A percentile compares a stretch with the other conserved stretches of the same genome.
These are phyloP conservation scores for Ceratina japonica DNA, from an alignment of 1,140 invertebrate species.

Conservation along the genomic window DNA sequence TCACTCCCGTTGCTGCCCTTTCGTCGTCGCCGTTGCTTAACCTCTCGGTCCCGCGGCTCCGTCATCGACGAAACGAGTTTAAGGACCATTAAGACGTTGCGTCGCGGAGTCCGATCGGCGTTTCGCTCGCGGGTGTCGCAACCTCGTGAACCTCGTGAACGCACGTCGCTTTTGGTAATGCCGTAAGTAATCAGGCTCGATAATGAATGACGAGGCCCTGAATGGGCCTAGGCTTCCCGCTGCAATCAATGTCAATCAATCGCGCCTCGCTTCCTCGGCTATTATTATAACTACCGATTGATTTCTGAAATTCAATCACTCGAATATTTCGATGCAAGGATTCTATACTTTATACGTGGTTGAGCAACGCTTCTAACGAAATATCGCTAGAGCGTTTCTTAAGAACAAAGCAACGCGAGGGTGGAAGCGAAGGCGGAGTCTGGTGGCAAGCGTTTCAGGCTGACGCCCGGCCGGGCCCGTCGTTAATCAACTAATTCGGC, in stretches of 20 bases:
- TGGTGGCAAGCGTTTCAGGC: not conserved
- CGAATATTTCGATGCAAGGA: too few species aligned
- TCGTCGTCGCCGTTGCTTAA: conserved; percentile 54
- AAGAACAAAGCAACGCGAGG: not conserved
- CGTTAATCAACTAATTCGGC: conserved; percentile 72
- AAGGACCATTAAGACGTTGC: conserved; percentile 54
- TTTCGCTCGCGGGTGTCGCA: conserved; percentile 42
- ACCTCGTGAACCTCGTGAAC: conserved; percentile 17
- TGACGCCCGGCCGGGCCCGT: conserved; percentile 8
- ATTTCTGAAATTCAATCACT: too few species aligned
- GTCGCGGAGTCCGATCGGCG: conserved; percentile 47
- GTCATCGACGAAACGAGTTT: conserved; percentile 47
- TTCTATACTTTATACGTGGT: too few species aligned
- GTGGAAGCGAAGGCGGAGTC: conserved; percentile 29
- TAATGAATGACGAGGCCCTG: conserved; percentile 50
- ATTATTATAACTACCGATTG: not conserved
- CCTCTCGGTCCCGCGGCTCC: too few species aligned
- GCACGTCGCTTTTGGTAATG: conserved; percentile 58
- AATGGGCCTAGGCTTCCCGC: conserved; percentile 24
- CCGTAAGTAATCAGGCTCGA: conserved; percentile 42
- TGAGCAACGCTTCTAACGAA: too few species aligned
- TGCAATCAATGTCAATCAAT: conserved; percentile 65
- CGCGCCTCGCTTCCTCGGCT: not conserved
- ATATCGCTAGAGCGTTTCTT: not conserved
- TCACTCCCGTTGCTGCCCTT: conserved; percentile 57